Evolutionary conservation across 2,888 invertebrate species (phyloP).

Genomic region (Syritta pipiens): DNA sequence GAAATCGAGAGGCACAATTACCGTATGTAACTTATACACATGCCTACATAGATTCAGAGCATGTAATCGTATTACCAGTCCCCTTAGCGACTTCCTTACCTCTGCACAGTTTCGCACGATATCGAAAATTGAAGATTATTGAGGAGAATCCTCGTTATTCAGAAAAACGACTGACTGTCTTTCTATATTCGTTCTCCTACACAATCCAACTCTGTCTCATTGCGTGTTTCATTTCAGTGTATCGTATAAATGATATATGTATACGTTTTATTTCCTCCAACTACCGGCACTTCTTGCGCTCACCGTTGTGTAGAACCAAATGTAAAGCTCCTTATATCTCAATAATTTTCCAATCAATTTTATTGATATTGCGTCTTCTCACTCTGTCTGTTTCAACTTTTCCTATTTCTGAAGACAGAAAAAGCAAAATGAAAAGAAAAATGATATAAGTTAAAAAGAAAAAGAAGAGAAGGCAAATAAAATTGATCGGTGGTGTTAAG

Average conservation of each 20-base stretch:
- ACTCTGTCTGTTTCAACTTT: conserved; percentile 42
- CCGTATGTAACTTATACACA: conserved; percentile 11
- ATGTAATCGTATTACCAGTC: conserved; percentile 38
- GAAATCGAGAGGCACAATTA: conserved; percentile 1
- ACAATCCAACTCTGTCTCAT: neutral
- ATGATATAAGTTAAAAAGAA: conserved; percentile 33
- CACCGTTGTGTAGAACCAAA: conserved; percentile 34
- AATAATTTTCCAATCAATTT: conserved; percentile 60
- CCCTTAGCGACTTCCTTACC: conserved; percentile 29
- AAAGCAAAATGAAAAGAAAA: conserved; percentile 17
- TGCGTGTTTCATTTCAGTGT: conserved; percentile 45
- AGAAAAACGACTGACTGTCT: conserved; percentile 23
- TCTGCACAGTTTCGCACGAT: conserved; percentile 31
- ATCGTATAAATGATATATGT: conserved; percentile 41
- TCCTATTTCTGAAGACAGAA: conserved; percentile 15
- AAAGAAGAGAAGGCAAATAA: conserved; percentile 38
- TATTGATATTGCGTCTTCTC: conserved; percentile 50
- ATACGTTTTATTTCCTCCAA: conserved; percentile 37
- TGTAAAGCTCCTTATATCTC: conserved; percentile 55
- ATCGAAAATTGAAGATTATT: conserved; percentile 48
- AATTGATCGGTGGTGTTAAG: too few species aligned
- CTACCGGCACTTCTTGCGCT: conserved; percentile 12
- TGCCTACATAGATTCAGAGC: neutral
- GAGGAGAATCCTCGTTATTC: conserved; percentile 35
- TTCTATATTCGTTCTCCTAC: conserved; percentile 12